A percentile compares a stretch with the other conserved stretches of the same genome.
Conservation (phyloP, 1,140 invertebrate genomes). For the Nixonia krombeini region DNA sequence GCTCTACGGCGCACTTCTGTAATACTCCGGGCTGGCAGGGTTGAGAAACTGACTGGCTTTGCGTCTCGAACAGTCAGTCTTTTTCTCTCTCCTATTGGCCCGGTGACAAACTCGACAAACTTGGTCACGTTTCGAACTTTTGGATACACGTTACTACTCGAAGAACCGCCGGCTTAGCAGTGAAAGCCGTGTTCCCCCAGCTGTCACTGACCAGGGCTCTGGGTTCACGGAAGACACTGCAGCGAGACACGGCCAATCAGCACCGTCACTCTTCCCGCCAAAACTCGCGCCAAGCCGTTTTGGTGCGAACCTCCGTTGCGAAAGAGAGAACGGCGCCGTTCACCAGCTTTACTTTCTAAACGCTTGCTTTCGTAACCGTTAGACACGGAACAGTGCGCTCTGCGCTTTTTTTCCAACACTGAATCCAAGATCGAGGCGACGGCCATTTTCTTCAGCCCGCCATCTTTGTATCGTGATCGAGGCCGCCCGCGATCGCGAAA, state of each 20-base stretch:
- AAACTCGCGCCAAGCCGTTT: neutral
- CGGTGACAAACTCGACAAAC: conserved; percentile 49
- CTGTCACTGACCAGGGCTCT: conserved; percentile 60
- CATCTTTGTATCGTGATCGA: too few relatives aligned
- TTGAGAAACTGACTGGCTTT: conserved; percentile 72
- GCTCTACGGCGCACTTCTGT: conserved; percentile 39
- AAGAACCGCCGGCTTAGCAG: conserved; percentile 61
- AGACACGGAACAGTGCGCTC: conserved; percentile 42
- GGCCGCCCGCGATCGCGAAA: too few relatives aligned
- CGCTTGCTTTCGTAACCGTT: conserved; percentile 69
- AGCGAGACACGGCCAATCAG: conserved; percentile 58
- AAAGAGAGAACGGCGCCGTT: conserved; percentile 49
- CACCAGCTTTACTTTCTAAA: conserved; percentile 73
- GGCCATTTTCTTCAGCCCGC: too few relatives aligned
- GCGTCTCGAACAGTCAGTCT: conserved; percentile 69
- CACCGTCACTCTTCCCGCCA: conserved; percentile 14
- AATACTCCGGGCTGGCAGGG: conserved; percentile 69
- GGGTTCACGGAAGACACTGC: conserved; percentile 70
- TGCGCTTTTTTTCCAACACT: too few relatives aligned
- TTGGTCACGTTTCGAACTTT: too few relatives aligned
- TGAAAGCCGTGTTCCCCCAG: conserved; percentile 68
- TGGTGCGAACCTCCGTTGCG: conserved; percentile 15
- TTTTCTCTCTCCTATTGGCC: conserved; percentile 73
- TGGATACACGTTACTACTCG: neutral
- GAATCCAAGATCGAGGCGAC: too few relatives aligned